Percentiles rank a stretch among this genome's conserved stretches.
These are phyloP conservation scores for Plumapathes pennacea DNA, from an alignment of 92 coral and sea anemone species.

Conservation along the genomic window DNA sequence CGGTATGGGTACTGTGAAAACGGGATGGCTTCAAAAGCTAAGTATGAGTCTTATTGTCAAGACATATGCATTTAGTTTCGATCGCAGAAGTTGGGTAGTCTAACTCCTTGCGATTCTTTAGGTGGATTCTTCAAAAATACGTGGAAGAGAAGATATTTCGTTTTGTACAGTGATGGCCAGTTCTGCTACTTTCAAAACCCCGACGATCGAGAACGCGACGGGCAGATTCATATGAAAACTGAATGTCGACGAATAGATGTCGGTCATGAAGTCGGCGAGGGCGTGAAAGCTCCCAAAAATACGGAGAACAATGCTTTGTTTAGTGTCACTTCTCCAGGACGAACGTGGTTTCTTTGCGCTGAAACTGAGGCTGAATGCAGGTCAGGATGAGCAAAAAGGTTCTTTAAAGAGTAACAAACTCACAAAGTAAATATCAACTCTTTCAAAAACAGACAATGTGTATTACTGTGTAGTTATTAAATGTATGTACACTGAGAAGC, in stretches of 20 bases:
- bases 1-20: slow-evolving; percentile 85
- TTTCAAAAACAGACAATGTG: no score
- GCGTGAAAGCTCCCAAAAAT: slow-evolving; percentile 71
- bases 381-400: no score
- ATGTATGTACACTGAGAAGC: no score
- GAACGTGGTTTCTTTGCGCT: slow-evolving; percentile 85
- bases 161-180: slow-evolving; percentile 89
- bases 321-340: slow-evolving; percentile 75
- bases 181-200: slow-evolving; percentile 89
- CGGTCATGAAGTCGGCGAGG: slow-evolving; percentile 77
- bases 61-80: not conserved
- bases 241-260: slow-evolving; percentile 81
- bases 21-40: slow-evolving; percentile 87
- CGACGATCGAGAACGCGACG: slow-evolving; percentile 78
- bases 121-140: slow-evolving; percentile 95
- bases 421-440: no score
- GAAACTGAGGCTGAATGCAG: slow-evolving; percentile 87
- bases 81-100: not conserved
- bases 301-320: slow-evolving; percentile 69
- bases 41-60: slow-evolving; percentile 44
- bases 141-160: slow-evolving; percentile 93
- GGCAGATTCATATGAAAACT: slow-evolving; percentile 77
- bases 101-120: slow-evolving; percentile 14
- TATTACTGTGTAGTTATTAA: no score
- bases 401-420: no score